phyloP scores from a whole-genome alignment of 2,888 invertebrate genomes.

The Elegia similella region DNA sequence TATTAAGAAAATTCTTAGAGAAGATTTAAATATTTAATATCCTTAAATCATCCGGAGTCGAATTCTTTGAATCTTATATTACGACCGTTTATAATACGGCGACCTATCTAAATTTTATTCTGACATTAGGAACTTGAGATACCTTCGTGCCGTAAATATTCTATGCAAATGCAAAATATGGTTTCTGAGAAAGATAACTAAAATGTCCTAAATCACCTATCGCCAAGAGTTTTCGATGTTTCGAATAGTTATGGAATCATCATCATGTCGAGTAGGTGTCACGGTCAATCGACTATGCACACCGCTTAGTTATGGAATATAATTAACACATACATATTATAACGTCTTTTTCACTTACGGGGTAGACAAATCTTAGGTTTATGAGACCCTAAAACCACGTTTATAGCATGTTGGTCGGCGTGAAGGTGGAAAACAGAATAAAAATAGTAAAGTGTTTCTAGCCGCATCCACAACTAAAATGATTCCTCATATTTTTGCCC shows the following conservation, averaged over 20 bases:
- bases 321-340: no score
- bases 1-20: slow-evolving; percentile 49
- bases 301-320: no score
- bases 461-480: no score
- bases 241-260: slow-evolving; percentile 36
- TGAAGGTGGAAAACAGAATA: no score
- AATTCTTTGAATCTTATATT: slow-evolving; percentile 59
- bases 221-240: slow-evolving; percentile 54
- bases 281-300: no score
- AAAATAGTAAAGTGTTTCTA: no score
- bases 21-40: slow-evolving; percentile 56
- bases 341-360: no score
- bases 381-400: no score
- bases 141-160: slow-evolving; percentile 60
- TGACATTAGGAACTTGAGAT: slow-evolving; percentile 56
- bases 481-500: no score
- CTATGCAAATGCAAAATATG: slow-evolving; percentile 59
- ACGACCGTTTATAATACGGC: slow-evolving; percentile 61
- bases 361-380: no score
- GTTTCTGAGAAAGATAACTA: slow-evolving; percentile 54
- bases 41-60: slow-evolving; percentile 57
- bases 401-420: no score
- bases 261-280: no score
- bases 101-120: slow-evolving; percentile 67
- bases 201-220: slow-evolving; percentile 47